Percentiles rank a stretch among this genome's conserved stretches.
Conservation (phyloP, 1,140 invertebrate species). For the Drosophila teissieri region DNA sequence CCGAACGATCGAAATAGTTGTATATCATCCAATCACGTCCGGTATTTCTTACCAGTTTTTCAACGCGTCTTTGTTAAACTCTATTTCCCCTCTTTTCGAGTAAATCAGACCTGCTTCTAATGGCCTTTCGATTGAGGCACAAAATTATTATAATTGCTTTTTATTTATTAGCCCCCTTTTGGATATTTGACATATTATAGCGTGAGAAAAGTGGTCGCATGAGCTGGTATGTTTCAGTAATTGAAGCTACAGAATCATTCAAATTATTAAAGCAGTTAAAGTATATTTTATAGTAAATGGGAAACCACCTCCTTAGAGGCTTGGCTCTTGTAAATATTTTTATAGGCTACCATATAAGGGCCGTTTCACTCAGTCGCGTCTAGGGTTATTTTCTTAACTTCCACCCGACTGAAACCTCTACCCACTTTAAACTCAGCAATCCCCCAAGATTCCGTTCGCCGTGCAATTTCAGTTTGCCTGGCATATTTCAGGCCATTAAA, state of each 20-base stretch:
- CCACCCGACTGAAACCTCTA: neutral
- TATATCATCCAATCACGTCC: constrained; percentile 82
- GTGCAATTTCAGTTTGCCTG: constrained; percentile 23
- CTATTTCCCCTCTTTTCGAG: constrained; percentile 14
- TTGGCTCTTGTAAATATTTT: neutral
- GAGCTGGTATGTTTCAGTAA: neutral
- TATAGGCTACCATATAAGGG: neutral
- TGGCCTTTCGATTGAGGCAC: constrained; percentile 70
- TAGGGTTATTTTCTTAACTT: neutral
- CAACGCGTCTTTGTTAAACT: constrained; percentile 1
- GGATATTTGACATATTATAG: constrained; percentile 49
- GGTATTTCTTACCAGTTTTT: constrained; percentile 64
- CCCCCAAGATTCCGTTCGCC: neutral
- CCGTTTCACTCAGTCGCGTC: neutral
- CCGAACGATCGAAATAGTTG: constrained; percentile 55
- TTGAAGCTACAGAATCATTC: no score
- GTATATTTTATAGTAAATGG: no score
- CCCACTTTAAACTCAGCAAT: neutral
- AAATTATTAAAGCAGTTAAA: no score
- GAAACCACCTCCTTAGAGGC: neutral
- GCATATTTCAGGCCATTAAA: constrained; percentile 72
- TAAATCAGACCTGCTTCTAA: constrained; percentile 68
- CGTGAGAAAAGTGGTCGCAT: constrained; percentile 52
- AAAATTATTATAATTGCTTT: constrained; percentile 60
- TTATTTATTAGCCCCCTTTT: constrained; percentile 36